Base-by-base conservation (phyloP, 2,888 invertebrate genomes). In the Drosophila lutescens region DNA sequence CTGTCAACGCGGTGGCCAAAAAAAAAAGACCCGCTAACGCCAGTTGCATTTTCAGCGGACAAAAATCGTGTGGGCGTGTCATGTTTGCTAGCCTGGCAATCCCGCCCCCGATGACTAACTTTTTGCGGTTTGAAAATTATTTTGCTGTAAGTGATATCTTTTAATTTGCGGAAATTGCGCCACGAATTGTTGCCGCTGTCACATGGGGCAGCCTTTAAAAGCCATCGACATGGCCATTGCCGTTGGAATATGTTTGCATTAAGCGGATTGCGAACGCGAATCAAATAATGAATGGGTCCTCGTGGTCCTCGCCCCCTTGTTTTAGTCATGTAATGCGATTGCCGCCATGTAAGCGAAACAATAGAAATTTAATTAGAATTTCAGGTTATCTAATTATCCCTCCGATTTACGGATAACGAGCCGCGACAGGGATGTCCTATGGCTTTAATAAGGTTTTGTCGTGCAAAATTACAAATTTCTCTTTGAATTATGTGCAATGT, bases 91-190 rank as follows among this genome's bases (percentile, higher is more conserved):
- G 7, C 30, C 30, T 8, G 30, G 7, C 30, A 26, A 51, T n/a
- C 56, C 61, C n/a, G 46, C 20, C 53, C 38, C 26, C 44, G 44
- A 50, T 58, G 55, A 20, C 50, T 50, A 69, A 70, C 72, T 71
- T 66, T 78, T 73, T 79, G 79, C 50, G 79, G 81, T 62, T 73
- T 55, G 34, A 61, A 83, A 72, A 74, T 84, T 80, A 78, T 81
- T 74, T 81, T 30, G 63, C 74, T 83, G 82, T 79, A 85, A 87
- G 63, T 76, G 76, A 85, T 83, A 85, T 85, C 83, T 78, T 85
- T 87, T 78, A 87, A 84, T 83, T 81, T 83, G 61, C 71, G 80
- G 71, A 77, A 62, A 80, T 67, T 69, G 71, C 62, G 34, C 50
- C 69, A 61, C 62, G 59, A 69, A 53, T 59, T 23, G 57, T 10